These are phyloP conservation scores for Ridgeia piscesae DNA, from an alignment of 1,140 invertebrate species.

Conservation along the genomic window DNA sequence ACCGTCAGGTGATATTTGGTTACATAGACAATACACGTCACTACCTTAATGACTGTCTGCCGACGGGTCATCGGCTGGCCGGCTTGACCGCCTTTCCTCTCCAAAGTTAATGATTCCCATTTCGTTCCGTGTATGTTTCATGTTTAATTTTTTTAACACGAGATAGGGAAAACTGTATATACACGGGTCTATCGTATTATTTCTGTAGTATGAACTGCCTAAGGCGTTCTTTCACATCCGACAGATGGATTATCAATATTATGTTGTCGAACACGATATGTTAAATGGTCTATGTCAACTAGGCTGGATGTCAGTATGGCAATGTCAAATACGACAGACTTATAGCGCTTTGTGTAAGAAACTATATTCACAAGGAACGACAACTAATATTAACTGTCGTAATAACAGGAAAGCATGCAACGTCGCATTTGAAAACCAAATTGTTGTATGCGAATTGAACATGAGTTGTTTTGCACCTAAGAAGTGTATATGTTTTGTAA, in stretches of 20 bases:
- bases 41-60: too few relatives aligned
- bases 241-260: background rate
- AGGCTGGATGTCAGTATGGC: background rate
- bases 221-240: too few relatives aligned
- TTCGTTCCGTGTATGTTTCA: too few relatives aligned
- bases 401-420: background rate
- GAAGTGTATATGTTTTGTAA: background rate
- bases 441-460: background rate
- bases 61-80: too few relatives aligned
- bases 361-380: background rate
- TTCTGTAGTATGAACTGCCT: too few relatives aligned
- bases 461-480: background rate
- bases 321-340: background rate
- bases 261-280: background rate
- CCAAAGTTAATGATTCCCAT: too few relatives aligned
- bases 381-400: background rate
- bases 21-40: too few relatives aligned
- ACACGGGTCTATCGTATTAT: too few relatives aligned
- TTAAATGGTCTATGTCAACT: background rate
- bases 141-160: too few relatives aligned
- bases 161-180: too few relatives aligned
- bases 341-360: background rate
- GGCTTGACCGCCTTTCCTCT: too few relatives aligned
- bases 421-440: background rate
- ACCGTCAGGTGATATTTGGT: too few relatives aligned